These are phyloP conservation scores for Sinohyriopsis cumingii DNA, from an alignment of 2,888 invertebrate species.

Conservation along the genomic window DNA sequence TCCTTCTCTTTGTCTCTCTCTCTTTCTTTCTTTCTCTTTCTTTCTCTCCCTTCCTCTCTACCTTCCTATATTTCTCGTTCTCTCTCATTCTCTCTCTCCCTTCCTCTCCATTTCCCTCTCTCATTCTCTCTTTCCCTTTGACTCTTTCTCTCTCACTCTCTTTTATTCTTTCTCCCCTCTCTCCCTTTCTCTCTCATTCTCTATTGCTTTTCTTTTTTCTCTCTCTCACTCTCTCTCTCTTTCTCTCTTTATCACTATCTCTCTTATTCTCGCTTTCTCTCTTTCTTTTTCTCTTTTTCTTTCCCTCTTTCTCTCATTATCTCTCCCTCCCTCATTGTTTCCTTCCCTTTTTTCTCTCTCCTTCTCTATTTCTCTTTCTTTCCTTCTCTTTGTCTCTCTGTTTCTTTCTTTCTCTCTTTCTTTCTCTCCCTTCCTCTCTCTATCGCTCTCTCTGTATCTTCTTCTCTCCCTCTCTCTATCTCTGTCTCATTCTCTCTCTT, in stretches of 20 bases:
- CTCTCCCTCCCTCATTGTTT: neutral
- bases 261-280: too few species aligned
- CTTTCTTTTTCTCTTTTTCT: neutral
- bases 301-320: neutral
- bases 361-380: constrained; percentile 1
- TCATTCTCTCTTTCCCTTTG: constrained; percentile 1
- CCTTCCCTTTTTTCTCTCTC: neutral
- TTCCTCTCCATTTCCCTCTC: neutral
- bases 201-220: neutral
- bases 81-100: neutral
- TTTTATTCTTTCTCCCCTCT: neutral
- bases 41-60: constrained; percentile 1
- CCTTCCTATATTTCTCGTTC: neutral
- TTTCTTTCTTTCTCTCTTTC: neutral
- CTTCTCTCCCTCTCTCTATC: too few species aligned
- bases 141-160: neutral
- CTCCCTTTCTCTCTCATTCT: neutral
- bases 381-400: neutral
- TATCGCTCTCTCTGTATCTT: too few species aligned
- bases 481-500: too few species aligned
- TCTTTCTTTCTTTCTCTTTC: neutral
- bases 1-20: neutral
- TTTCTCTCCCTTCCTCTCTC: neutral
- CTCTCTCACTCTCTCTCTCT: neutral
- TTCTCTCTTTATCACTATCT: neutral